Evolutionary conservation across 2,113 vertebrate species (phyloP).

Genomic region (Nyctereutes procyonoides): DNA sequence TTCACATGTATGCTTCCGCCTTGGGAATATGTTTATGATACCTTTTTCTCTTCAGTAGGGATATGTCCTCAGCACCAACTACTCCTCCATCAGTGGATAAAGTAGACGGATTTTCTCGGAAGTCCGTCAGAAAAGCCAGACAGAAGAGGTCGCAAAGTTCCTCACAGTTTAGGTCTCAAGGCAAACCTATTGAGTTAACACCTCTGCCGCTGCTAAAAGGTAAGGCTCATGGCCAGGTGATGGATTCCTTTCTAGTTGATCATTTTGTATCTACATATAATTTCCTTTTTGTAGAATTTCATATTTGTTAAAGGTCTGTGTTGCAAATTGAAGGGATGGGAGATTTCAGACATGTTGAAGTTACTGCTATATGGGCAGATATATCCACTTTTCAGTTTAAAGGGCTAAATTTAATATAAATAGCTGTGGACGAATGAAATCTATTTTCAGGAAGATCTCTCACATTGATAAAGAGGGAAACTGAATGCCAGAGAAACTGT

Average conservation of each 20-base stretch:
- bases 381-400: background rate
- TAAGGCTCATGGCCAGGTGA: slow-evolving; percentile 85
- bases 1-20: background rate
- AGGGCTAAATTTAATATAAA: background rate
- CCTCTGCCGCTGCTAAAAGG: slow-evolving; percentile 99
- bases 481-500: slow-evolving; percentile 10
- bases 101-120: slow-evolving; percentile 99
- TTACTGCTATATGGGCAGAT: slow-evolving; percentile 4
- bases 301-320: slow-evolving; percentile 37
- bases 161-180: slow-evolving; percentile 99
- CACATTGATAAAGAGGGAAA: background rate
- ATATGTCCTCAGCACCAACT: slow-evolving; percentile 99
- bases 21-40: slow-evolving; percentile 69
- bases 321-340: background rate
- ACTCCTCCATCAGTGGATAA: slow-evolving; percentile 99
- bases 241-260: slow-evolving; percentile 4
- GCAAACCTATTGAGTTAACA: slow-evolving; percentile 99
- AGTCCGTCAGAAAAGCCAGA: slow-evolving; percentile 99
- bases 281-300: slow-evolving; percentile 7
- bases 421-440: background rate
- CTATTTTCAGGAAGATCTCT: slow-evolving; percentile 5
- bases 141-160: slow-evolving; percentile 99
- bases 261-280: background rate
- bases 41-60: slow-evolving; percentile 90
- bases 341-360: background rate